These are phyloP conservation scores for Catharus ustulatus DNA, from an alignment of 2,797 vertebrate species.

Conservation along the genomic window DNA sequence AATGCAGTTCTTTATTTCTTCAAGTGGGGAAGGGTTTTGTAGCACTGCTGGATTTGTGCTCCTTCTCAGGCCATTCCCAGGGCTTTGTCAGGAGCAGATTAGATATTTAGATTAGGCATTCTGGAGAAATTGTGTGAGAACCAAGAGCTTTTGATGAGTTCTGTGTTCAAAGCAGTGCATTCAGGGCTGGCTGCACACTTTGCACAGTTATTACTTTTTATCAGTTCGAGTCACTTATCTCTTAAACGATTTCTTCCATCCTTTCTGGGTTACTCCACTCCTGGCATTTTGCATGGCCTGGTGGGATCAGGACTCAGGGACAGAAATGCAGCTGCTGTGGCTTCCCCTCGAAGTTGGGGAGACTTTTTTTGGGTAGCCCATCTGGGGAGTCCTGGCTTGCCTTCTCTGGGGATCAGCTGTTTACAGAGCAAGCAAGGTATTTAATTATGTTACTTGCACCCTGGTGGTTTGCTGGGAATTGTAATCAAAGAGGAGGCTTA, in stretches of 20 bases:
- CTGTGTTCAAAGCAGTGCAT: slow-evolving; percentile 7
- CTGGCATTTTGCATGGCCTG: neutral
- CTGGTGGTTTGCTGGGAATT: slow-evolving; percentile 69
- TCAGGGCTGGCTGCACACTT: neutral
- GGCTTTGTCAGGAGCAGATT: neutral
- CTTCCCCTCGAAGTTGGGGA: slow-evolving; percentile 12
- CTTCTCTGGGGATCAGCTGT: slow-evolving; percentile 24
- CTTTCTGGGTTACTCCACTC: neutral
- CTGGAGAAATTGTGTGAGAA: neutral
- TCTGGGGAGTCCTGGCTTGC: slow-evolving; percentile 9
- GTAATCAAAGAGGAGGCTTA: slow-evolving; percentile 78
- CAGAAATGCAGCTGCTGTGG: neutral
- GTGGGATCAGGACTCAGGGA: neutral
- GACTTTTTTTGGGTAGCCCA: slow-evolving; percentile 21
- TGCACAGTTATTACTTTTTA: neutral
- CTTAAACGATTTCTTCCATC: neutral
- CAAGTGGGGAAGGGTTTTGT: neutral
- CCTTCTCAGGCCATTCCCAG: neutral
- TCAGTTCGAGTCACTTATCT: neutral
- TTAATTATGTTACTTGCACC: slow-evolving; percentile 69
- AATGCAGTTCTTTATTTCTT: neutral
- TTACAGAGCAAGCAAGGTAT: slow-evolving; percentile 60
- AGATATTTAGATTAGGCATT: neutral
- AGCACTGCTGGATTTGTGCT: accelerated
- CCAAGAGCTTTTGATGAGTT: slow-evolving; percentile 36